phyloP scores from a whole-genome alignment of 2,113 vertebrate species.

The Aramus guarauna region DNA sequence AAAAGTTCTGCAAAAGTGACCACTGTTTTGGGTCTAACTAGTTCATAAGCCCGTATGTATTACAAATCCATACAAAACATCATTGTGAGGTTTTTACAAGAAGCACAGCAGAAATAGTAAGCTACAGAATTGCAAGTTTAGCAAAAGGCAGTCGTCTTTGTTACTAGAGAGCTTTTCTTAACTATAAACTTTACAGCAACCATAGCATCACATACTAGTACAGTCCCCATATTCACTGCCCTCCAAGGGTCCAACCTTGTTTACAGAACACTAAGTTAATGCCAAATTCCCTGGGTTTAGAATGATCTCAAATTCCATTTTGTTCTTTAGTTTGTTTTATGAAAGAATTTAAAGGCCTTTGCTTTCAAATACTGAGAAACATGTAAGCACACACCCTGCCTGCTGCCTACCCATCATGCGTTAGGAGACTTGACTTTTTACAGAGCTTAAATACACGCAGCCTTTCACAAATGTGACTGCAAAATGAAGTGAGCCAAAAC shows the following conservation, averaged over 20 bases:
- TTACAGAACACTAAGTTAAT: background rate
- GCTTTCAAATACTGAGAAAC: background rate
- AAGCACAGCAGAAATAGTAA: background rate
- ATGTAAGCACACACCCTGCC: background rate
- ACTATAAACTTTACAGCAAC: background rate
- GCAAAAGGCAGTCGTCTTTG: background rate
- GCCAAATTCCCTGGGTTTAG: background rate
- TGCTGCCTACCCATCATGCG: background rate
- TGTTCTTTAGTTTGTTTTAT: background rate
- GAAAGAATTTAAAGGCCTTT: background rate
- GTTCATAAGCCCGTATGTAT: fast-evolving
- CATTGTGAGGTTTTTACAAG: background rate
- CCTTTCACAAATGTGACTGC: background rate
- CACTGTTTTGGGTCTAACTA: background rate
- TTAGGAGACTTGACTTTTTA: background rate
- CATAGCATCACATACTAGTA: background rate
- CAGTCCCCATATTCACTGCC: background rate
- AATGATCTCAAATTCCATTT: background rate
- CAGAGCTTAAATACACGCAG: background rate
- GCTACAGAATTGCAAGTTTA: background rate
- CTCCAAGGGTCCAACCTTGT: background rate
- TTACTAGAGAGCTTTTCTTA: background rate
- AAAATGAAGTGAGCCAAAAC: background rate
- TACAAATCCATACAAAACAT: background rate
- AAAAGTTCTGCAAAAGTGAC: background rate